Evolutionary conservation across 2,888 invertebrate genomes (phyloP).

Genomic region (Melieria picta): DNA sequence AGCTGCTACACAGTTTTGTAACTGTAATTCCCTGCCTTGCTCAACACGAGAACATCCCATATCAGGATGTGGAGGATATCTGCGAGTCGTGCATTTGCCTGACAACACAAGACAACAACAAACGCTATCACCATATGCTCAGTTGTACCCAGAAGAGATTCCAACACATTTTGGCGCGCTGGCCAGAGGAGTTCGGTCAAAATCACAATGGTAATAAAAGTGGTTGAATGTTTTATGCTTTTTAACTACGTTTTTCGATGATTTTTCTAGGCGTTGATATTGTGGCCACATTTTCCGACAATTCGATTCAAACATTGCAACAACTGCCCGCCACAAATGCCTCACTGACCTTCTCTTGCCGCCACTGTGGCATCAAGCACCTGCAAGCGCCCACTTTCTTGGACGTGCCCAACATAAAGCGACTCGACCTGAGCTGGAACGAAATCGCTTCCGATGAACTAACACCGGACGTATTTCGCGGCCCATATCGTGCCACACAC

Average conservation of each 20-base stretch:
- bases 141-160: constrained; percentile 60
- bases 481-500: constrained; percentile 70
- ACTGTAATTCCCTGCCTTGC: constrained; percentile 23
- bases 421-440: constrained; percentile 64
- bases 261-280: constrained; percentile 51
- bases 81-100: constrained; percentile 60
- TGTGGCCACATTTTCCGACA: constrained; percentile 60
- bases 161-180: constrained; percentile 60
- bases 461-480: constrained; percentile 74
- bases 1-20: too few species aligned
- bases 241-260: background rate
- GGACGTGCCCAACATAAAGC: constrained; percentile 61
- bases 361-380: constrained; percentile 59
- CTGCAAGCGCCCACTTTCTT: constrained; percentile 61
- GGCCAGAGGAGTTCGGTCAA: constrained; percentile 61
- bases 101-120: constrained; percentile 49
- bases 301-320: constrained; percentile 57
- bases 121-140: constrained; percentile 52
- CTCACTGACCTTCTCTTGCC: constrained; percentile 59
- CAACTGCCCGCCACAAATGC: constrained; percentile 63
- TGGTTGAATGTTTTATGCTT: background rate
- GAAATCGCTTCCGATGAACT: constrained; percentile 68
- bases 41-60: constrained; percentile 61
- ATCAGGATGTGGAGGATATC: constrained; percentile 57
- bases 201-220: constrained; percentile 52